Conservation (phyloP, 92 coral and sea anemone species). For the Pocillopora meandrina region DNA sequence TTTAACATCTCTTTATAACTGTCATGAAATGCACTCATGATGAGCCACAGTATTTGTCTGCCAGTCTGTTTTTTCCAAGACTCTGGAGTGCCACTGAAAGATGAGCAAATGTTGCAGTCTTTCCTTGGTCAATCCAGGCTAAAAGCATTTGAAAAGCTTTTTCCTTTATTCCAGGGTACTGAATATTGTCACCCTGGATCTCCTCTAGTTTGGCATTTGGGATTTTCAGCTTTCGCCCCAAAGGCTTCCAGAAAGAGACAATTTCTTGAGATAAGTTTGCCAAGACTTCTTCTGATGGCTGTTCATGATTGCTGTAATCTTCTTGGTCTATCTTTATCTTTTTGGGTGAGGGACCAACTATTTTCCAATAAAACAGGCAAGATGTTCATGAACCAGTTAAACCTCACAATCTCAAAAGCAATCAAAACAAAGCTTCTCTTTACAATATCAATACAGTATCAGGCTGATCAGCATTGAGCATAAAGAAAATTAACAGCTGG, state of each 20-base stretch:
- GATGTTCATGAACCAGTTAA: not conserved
- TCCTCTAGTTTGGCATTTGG: constrained; percentile 69
- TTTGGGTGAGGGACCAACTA: constrained; percentile 40
- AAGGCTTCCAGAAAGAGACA: constrained; percentile 61
- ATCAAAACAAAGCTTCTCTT: too few species aligned
- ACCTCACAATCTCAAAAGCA: too few species aligned
- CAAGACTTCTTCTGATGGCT: constrained; percentile 69
- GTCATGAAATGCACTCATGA: not conserved
- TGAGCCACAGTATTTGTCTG: constrained; percentile 49
- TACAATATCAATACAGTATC: too few species aligned
- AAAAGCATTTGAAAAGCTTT: constrained; percentile 79
- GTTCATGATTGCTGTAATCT: not conserved
- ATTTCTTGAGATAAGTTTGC: constrained; percentile 58
- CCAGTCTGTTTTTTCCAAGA: constrained; percentile 63
- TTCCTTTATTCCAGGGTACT: constrained; percentile 67
- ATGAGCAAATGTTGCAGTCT: constrained; percentile 42
- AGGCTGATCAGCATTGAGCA: too few species aligned
- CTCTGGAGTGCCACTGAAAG: constrained; percentile 67
- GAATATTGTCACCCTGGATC: constrained; percentile 70
- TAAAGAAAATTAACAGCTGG: too few species aligned
- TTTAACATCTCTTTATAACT: too few species aligned
- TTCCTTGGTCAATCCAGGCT: constrained; percentile 69
- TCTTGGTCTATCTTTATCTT: constrained; percentile 25
- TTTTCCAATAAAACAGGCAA: not conserved
- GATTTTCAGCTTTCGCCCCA: constrained; percentile 75